These are phyloP conservation scores for Columbina picui DNA, from an alignment of 2,113 vertebrate species.

Conservation along the genomic window DNA sequence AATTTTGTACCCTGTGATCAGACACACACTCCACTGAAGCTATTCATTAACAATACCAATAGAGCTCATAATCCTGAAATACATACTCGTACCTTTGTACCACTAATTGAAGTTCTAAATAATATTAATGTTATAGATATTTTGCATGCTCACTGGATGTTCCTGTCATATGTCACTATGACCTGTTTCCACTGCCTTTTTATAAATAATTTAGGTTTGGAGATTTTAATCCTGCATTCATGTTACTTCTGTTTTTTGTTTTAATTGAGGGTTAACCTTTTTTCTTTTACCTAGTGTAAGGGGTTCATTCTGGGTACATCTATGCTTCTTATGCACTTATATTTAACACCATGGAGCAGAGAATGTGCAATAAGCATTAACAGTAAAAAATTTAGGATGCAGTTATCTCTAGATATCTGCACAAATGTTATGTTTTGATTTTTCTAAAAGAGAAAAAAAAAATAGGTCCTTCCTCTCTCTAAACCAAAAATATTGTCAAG, in stretches of 20 bases:
- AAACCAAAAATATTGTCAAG: slow-evolving; percentile 1
- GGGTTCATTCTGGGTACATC: background rate
- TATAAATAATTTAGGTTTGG: background rate
- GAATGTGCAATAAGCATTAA: background rate
- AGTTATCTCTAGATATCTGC: background rate
- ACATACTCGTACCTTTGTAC: background rate
- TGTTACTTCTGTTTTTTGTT: background rate
- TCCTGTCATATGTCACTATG: background rate
- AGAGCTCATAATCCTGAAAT: background rate
- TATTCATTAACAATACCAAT: background rate
- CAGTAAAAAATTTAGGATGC: background rate
- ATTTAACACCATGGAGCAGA: slow-evolving; percentile 43
- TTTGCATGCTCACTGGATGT: background rate
- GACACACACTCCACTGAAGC: background rate
- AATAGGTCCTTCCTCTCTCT: background rate
- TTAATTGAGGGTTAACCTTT: background rate
- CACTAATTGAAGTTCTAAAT: background rate
- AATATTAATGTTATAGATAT: background rate
- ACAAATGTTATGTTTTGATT: slow-evolving; percentile 15
- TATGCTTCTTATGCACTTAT: background rate
- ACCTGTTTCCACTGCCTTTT: background rate
- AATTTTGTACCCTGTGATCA: background rate
- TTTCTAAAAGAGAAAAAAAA: slow-evolving; percentile 19
- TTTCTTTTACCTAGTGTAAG: background rate
- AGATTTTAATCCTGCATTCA: background rate